Base-by-base conservation (phyloP, 1,140 invertebrate species). In the Branchinecta lindahli region DNA sequence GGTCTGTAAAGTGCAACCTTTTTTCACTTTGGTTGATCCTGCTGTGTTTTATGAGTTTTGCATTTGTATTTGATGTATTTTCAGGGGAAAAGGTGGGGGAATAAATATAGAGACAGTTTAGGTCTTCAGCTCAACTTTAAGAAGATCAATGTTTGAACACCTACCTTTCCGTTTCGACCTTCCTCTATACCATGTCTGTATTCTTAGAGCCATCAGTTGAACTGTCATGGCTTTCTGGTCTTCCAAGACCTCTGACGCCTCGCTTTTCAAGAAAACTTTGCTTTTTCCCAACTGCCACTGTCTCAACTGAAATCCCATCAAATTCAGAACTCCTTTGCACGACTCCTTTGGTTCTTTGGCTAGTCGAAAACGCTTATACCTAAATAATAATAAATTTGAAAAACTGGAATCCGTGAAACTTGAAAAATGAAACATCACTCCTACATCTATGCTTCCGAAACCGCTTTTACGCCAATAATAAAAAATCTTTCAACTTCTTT, bases 201-300 rank as follows among this genome's bases (percentile, higher is more conserved):
- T 89, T 12, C 85, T 79, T 9, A 90, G 79, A 0, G 92, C 89
- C 72, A 86, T 89, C 0, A 80, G 79, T 52, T 83, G 84, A 20
- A 92, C 79, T 45, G 92, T 81, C 61, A 83, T 80, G 71, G 86
- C 87, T 70, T 90, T 79, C 7, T 80, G 81, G 71, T 94, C 90
- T 78, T 96, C 94, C 0, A 97, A 80, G 0, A 90, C 89, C 75
- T 94, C 90, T 78, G 94, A 89, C 20, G 92, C 88, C 68, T 85
- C 86, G 67, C 85, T 88, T 68, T 91, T 81, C 72, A 97, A 82
- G 78, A 97, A 94, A 65, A 97, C 87, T 81, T 94, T 95, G 3
- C 85, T 88, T 78, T 88, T 89, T 8, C 94, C 94, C 69, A 94
- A 86, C 80, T 96, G 92, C 91, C 92, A 96, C 52, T 61, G 52